These are phyloP conservation scores for Solea senegalensis DNA, from an alignment of 2,113 vertebrate species.

Conservation along the genomic window DNA sequence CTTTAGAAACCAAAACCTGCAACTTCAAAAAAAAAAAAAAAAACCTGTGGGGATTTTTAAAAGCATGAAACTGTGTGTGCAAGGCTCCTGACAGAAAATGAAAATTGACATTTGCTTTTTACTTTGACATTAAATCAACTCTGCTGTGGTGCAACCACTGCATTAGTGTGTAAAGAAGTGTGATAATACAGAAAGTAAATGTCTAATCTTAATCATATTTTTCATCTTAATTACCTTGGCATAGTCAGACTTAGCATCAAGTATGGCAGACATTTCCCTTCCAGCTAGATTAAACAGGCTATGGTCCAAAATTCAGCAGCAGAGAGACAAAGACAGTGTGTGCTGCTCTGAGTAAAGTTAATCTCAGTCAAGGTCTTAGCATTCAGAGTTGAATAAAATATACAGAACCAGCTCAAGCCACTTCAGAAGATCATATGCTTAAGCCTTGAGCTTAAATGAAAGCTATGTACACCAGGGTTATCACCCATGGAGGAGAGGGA, in stretches of 20 bases:
- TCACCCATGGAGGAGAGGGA: slow-evolving; percentile 53
- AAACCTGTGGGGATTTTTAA: not conserved
- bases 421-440: slow-evolving; percentile 68
- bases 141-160: not conserved
- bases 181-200: slow-evolving; percentile 2
- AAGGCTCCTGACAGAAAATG: slow-evolving; percentile 10
- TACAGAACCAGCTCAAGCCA: slow-evolving; percentile 60
- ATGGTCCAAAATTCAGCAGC: slow-evolving; percentile 26
- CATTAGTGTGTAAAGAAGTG: not conserved
- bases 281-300: slow-evolving; percentile 16
- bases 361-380: slow-evolving; percentile 61
- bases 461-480: slow-evolving; percentile 73
- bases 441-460: slow-evolving; percentile 72
- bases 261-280: slow-evolving; percentile 20
- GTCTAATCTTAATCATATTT: not conserved
- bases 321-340: slow-evolving; percentile 40
- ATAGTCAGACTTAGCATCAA: slow-evolving; percentile 3
- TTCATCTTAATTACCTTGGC: slow-evolving; percentile 13
- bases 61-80: not conserved
- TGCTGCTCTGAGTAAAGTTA: slow-evolving; percentile 16
- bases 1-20: slow-evolving; percentile 16
- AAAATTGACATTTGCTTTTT: slow-evolving; percentile 1
- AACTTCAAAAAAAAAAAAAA: slow-evolving; percentile 15
- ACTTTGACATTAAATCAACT: not conserved
- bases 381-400: slow-evolving; percentile 65